Base-by-base conservation (phyloP, 2,888 invertebrate genomes). In the Unio pictorum region DNA sequence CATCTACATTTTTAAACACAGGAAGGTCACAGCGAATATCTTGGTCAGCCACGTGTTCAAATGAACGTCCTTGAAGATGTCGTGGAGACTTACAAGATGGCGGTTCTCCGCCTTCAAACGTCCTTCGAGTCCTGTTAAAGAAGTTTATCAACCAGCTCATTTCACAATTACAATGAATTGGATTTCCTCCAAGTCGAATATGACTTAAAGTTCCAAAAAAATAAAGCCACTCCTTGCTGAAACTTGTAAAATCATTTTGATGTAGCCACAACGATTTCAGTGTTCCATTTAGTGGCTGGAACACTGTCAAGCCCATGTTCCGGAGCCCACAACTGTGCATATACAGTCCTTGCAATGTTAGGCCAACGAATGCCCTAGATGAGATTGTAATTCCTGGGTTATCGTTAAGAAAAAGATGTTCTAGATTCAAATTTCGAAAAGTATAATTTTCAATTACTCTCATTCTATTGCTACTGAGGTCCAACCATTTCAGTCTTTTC, bases 151-250 rank as follows among this genome's bases (percentile, higher is more conserved):
- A 69, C 88, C 88, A 88, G 45, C 75, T 70, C 23, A 86, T 72
- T 68, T 86, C 85, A 75, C 88, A 88, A 74, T 88, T 87, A 68
- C 88, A 88, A 66, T 88, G 86, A 34, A 88, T 78, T 7, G 87
- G 86, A 75, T 88, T 88, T 45, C 81, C 76, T n/a, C 84, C 86
- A 66, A 88, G 77, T 30, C 87, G 73, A 17, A 88, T 72, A 68
- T 88, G 86, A n/a, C 75, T 78, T 58, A 88, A 69, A 18, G 69
- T 78, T 55, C 76, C 72, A 71, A 88, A 87, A 17, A 85, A 66
- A 54, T 81, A 72, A 30, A 76, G 66, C 80, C 87, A 84, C 58
- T 80, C 75, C 20, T 77, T 75, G 23, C 76, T 74, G 30, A 88
- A 74, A 20, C 74, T 65, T 62, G 83, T 81, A 64, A 88, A 79